Conservation (phyloP, 2,797 vertebrate species). For the Oryzias sinensis region DNA sequence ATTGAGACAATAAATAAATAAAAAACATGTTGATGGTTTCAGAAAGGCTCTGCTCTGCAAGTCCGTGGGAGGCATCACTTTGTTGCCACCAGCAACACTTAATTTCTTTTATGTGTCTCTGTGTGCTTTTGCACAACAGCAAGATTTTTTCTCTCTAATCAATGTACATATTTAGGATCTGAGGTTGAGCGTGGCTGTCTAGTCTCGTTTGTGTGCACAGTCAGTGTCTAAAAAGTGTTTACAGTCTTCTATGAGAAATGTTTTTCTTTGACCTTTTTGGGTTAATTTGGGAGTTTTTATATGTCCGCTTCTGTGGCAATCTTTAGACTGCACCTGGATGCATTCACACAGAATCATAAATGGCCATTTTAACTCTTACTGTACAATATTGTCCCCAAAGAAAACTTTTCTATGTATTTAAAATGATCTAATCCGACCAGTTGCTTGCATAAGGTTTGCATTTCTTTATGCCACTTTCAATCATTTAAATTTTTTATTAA, state of each 20-base stretch:
- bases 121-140: constrained; percentile 5
- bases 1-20: constrained; percentile 52
- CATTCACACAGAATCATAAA: too few relatives aligned
- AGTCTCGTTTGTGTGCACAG: neutral
- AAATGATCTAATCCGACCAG: too few relatives aligned
- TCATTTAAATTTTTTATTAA: too few relatives aligned
- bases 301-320: too few relatives aligned
- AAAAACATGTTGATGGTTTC: constrained; percentile 57
- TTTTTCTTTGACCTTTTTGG: too few relatives aligned
- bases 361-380: too few relatives aligned
- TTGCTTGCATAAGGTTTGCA: too few relatives aligned
- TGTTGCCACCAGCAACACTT: constrained; percentile 32
- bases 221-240: neutral
- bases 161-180: constrained; percentile 1
- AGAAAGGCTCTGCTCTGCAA: constrained; percentile 27
- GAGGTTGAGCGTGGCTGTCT: constrained; percentile 1
- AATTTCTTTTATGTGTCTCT: constrained; percentile 11
- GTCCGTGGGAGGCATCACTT: constrained; percentile 56
- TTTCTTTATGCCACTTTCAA: too few relatives aligned
- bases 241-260: neutral
- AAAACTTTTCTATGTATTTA: too few relatives aligned
- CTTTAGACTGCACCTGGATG: too few relatives aligned
- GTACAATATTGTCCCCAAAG: too few relatives aligned
- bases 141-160: neutral
- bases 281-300: too few relatives aligned